Percentiles rank a stretch among this genome's conserved stretches.
Evolutionary conservation across 2,888 invertebrate genomes (phyloP).

Genomic region (Pachydiplax longipennis): DNA sequence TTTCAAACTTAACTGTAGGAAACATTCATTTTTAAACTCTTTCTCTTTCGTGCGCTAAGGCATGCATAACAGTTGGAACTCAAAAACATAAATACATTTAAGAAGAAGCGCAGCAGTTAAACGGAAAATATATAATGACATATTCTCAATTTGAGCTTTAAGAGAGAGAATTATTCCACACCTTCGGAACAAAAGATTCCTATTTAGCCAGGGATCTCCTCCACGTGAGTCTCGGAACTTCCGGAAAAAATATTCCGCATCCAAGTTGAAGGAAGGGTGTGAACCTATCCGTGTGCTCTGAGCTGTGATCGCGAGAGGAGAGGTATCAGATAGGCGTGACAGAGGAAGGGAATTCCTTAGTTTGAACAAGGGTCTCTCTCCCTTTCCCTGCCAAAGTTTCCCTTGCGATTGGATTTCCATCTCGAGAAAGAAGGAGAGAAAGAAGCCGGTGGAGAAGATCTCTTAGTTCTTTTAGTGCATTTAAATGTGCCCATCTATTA

Average conservation of each 20-base stretch:
- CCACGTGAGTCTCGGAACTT: neutral
- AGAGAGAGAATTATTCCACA: no score
- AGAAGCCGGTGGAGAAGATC: neutral
- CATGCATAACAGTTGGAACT: no score
- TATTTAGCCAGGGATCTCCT: neutral
- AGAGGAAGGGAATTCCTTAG: neutral
- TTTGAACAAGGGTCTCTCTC: neutral
- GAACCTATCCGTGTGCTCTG: neutral
- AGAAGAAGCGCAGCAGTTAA: no score
- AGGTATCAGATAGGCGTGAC: neutral
- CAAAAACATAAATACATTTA: no score
- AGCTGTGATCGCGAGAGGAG: neutral
- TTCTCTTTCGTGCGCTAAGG: no score
- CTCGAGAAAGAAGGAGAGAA: neutral
- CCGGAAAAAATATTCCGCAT: neutral
- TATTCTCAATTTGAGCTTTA: no score
- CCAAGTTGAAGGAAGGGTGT: neutral
- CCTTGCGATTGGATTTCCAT: slow-evolving; percentile 16
- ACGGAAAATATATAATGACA: no score
- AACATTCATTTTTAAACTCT: no score
- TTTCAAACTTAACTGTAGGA: no score
- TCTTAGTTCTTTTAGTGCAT: neutral
- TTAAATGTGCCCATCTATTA: neutral
- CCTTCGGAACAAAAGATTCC: neutral
- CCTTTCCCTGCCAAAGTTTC: neutral